A percentile compares a stretch with the other conserved stretches of the same genome.
phyloP scores from a whole-genome alignment of 2,113 vertebrate species.

The Nesoenas mayeri region DNA sequence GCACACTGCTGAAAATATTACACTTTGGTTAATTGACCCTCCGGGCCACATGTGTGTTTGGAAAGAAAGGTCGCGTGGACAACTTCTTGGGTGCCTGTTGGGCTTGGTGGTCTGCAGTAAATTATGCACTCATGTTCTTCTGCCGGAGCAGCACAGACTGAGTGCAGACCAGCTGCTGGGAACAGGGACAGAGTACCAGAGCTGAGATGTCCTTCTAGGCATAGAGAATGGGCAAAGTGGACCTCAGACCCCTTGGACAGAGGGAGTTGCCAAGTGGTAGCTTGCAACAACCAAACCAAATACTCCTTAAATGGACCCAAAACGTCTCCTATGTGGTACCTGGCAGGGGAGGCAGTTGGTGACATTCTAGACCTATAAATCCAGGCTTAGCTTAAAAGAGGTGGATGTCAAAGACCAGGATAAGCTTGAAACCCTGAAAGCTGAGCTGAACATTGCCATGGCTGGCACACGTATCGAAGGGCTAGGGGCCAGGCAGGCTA shows the following conservation, averaged over 20 bases:
- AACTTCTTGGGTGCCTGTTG: not conserved
- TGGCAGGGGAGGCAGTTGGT: not conserved
- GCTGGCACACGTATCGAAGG: rapidly evolving
- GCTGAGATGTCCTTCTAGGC: not conserved
- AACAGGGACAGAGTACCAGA: not conserved
- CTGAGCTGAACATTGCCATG: not conserved
- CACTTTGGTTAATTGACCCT: not conserved
- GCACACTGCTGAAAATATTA: rapidly evolving
- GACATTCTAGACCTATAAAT: not conserved
- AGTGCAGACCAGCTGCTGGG: not conserved
- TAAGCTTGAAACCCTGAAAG: too few species aligned
- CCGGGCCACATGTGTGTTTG: not conserved
- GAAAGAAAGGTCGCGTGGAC: not conserved
- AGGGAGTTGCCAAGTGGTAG: rapidly evolving
- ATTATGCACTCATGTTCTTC: not conserved
- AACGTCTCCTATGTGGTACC: rapidly evolving
- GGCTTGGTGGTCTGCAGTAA: not conserved
- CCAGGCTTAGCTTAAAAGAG: not conserved
- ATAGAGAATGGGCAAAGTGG: not conserved
- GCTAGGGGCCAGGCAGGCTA: not conserved
- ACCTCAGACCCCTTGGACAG: not conserved
- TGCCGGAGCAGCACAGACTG: not conserved
- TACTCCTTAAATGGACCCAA: not conserved
- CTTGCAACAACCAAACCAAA: not conserved
- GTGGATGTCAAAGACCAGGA: not conserved